Evolutionary conservation across 2,888 invertebrate genomes (phyloP).

Genomic region (Drosophila prostipennis): DNA sequence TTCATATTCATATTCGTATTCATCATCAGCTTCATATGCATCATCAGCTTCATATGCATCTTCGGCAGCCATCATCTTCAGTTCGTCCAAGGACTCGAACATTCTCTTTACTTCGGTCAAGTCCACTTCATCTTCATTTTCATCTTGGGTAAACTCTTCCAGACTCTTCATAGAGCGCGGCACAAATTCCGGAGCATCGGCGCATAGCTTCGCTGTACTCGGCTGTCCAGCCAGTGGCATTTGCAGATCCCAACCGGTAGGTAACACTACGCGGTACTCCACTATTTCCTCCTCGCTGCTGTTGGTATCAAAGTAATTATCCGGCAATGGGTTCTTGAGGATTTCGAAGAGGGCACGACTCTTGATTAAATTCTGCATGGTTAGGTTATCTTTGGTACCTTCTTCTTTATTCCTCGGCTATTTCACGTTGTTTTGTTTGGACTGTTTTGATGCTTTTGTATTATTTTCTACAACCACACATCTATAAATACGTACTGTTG

Average conservation of each 20-base stretch:
- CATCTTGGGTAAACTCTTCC: too few relatives aligned
- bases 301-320: not conserved
- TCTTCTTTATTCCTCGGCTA: not conserved
- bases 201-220: conserved; percentile 45
- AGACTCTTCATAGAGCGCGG: conserved; percentile 25
- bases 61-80: conserved; percentile 1
- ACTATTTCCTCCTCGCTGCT: not conserved
- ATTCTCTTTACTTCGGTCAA: conserved; percentile 2
- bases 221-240: too few relatives aligned
- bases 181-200: conserved; percentile 62
- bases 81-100: conserved; percentile 8
- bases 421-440: not conserved
- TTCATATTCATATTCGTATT: too few relatives aligned
- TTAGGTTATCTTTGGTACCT: not conserved
- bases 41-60: too few relatives aligned
- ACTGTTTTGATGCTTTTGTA: not conserved
- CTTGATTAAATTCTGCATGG: conserved; percentile 48
- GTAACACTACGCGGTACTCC: too few relatives aligned
- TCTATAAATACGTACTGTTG: not conserved
- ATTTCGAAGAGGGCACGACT: not conserved
- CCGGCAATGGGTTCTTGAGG: conserved; percentile 2
- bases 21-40: too few relatives aligned
- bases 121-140: not conserved
- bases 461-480: not conserved
- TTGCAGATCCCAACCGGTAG: too few relatives aligned